Base-by-base conservation (phyloP, 2,797 vertebrate genomes). In the Oreonectes daqikongensis region DNA sequence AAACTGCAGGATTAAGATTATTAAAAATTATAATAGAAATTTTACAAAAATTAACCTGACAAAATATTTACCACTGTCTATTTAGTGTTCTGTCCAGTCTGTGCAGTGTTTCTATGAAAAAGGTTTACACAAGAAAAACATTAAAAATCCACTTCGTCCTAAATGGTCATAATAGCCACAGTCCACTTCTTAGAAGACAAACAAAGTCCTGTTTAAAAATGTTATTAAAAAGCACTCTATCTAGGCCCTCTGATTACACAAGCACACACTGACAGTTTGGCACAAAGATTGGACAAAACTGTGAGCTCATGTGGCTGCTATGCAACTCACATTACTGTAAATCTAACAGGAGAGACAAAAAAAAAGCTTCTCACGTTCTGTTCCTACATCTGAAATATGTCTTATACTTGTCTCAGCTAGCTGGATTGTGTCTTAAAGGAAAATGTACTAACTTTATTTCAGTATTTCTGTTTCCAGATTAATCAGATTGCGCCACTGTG, bases 141-240 rank as follows among this genome's bases (percentile, higher is more conserved):
- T 28, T 53, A 44, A 12, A 14, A 28, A 44, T 59, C 24, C 42
- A 24, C 42, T 61, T 32, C 26, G 15, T 4, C 28, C 22, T 15
- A 20, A 35, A 72, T 32, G 44, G 8, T 35, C 42, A 35, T 61
- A 18, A 22, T 10, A 30, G 53, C 18, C 38, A 44, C 12, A 11
- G 38, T 55, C 26, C 18, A 57, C 72, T 57, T 55, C 48, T 66
- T 30, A 42, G 17, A 69, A 22, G 55, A 73, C 77, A 77, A 77
- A 83, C 77, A 79, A 42, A 78, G 55, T 69, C 57, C 57, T 87
- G 85, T 90, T 90, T 88, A 86, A 86, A 84, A 83, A 88, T 83
- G 88, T 88, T 69, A 84, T 91, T 90, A 90, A 89, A 90, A 87
- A 88, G 80, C 5, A 50, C 81, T 92, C 89, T 81, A 82, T 90